Percentiles rank a stretch among this genome's conserved stretches.
phyloP scores from a whole-genome alignment of 2,797 vertebrate genomes.

The Otolemur crassicaudatus region DNA sequence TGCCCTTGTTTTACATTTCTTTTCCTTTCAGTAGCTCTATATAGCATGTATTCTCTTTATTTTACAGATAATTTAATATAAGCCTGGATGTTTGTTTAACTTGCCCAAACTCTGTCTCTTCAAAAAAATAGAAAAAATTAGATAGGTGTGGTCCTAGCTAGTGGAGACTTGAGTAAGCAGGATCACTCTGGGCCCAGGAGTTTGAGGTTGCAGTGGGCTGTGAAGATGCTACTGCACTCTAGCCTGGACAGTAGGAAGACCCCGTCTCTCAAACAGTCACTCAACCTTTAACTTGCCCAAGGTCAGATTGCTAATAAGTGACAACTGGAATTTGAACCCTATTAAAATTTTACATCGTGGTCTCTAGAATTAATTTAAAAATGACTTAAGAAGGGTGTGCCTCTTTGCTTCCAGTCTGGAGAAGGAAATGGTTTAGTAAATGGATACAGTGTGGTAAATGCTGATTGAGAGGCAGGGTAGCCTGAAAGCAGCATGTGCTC shows the following conservation, averaged over 20 bases:
- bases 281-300: not conserved
- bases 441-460: no score
- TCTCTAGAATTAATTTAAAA: not conserved
- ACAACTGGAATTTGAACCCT: not conserved
- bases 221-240: not conserved
- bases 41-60: not conserved
- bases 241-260: not conserved
- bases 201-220: not conserved
- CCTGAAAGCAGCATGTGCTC: not conserved
- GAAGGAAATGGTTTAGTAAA: not conserved
- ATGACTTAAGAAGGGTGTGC: not conserved
- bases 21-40: not conserved
- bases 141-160: not conserved
- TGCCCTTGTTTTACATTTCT: not conserved
- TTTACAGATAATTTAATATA: not conserved
- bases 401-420: not conserved
- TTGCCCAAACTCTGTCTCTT: not conserved
- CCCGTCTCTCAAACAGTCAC: not conserved
- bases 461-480: not conserved
- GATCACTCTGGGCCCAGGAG: not conserved
- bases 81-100: not conserved
- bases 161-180: not conserved
- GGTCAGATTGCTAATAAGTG: not conserved
- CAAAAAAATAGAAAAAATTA: not conserved
- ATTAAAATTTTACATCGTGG: not conserved